phyloP scores from a whole-genome alignment of 2,797 vertebrate species.

The Gymnoscopelus braueri region DNA sequence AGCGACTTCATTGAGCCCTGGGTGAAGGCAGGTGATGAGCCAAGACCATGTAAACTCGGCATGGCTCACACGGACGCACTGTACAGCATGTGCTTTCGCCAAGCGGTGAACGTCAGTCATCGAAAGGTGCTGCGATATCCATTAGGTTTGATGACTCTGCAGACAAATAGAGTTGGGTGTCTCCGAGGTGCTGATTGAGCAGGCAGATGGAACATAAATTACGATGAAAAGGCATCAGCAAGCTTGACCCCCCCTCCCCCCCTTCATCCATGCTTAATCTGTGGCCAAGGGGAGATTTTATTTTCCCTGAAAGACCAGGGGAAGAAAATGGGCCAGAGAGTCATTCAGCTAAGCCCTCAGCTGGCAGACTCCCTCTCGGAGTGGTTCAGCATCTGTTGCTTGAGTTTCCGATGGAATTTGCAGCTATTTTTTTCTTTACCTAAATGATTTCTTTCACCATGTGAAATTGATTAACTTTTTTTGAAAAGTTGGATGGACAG shows the following conservation, averaged over 20 bases:
- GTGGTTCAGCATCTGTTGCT: constrained; percentile 81
- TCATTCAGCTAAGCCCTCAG: constrained; percentile 77
- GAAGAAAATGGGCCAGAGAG: constrained; percentile 63
- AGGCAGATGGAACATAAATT: constrained; percentile 82
- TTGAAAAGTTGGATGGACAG: constrained; percentile 46
- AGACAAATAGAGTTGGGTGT: constrained; percentile 70
- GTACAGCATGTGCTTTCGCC: constrained; percentile 26
- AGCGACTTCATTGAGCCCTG: not conserved
- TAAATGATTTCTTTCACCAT: constrained; percentile 71
- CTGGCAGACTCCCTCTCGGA: constrained; percentile 71
- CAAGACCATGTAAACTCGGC: constrained; percentile 19
- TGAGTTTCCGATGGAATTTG: constrained; percentile 67
- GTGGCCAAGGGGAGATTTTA: constrained; percentile 80
- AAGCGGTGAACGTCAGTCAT: constrained; percentile 43
- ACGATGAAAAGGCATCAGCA: constrained; percentile 79
- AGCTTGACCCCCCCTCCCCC: constrained; percentile 63
- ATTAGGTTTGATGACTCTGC: constrained; percentile 57
- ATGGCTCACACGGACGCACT: constrained; percentile 22
- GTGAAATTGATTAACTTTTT: constrained; percentile 73
- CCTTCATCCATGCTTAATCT: constrained; percentile 77
- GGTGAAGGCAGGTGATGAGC: constrained; percentile 5
- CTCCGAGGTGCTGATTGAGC: constrained; percentile 80
- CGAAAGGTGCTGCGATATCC: constrained; percentile 71
- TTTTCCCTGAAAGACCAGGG: constrained; percentile 78
- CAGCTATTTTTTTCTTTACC: constrained; percentile 28